Evolutionary conservation across 2,797 vertebrate species (phyloP).

Genomic region (Ctenopoma kingsleyae): DNA sequence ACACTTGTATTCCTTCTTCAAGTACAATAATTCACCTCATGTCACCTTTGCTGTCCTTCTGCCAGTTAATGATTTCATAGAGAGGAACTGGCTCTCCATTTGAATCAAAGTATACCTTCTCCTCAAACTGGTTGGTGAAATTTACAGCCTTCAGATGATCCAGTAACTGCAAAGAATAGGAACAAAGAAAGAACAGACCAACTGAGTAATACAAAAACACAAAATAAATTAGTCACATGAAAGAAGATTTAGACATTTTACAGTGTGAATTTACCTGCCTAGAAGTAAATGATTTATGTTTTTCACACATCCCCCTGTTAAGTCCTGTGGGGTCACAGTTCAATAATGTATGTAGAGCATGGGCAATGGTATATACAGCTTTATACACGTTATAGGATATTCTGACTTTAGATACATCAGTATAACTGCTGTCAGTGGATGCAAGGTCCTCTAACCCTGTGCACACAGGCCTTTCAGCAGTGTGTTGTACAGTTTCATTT

Average conservation of each 20-base stretch:
- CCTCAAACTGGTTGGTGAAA: slow-evolving; percentile 81
- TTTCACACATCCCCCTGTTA: slow-evolving; percentile 42
- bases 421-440: slow-evolving; percentile 73
- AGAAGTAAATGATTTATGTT: slow-evolving; percentile 47
- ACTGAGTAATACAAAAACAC: neutral
- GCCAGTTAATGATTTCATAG: slow-evolving; percentile 86
- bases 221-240: neutral
- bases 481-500: neutral
- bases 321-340: slow-evolving; percentile 48
- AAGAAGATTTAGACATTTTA: neutral
- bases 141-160: slow-evolving; percentile 76
- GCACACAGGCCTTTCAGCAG: slow-evolving; percentile 45
- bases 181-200: neutral
- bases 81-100: slow-evolving; percentile 82
- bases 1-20: neutral
- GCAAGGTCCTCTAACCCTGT: slow-evolving; percentile 69
- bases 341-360: slow-evolving; percentile 78
- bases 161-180: slow-evolving; percentile 69
- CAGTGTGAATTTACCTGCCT: slow-evolving; percentile 38
- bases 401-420: slow-evolving; percentile 73
- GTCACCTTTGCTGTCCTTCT: slow-evolving; percentile 65
- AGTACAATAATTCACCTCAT: slow-evolving; percentile 56
- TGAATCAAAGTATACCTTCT: slow-evolving; percentile 81
- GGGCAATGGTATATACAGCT: slow-evolving; percentile 82
- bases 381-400: slow-evolving; percentile 86